Evolutionary conservation across 2,113 vertebrate species (phyloP), one percentile per base, ranked within the genome.

Genomic region (Carettochelys insculpta): DNA sequence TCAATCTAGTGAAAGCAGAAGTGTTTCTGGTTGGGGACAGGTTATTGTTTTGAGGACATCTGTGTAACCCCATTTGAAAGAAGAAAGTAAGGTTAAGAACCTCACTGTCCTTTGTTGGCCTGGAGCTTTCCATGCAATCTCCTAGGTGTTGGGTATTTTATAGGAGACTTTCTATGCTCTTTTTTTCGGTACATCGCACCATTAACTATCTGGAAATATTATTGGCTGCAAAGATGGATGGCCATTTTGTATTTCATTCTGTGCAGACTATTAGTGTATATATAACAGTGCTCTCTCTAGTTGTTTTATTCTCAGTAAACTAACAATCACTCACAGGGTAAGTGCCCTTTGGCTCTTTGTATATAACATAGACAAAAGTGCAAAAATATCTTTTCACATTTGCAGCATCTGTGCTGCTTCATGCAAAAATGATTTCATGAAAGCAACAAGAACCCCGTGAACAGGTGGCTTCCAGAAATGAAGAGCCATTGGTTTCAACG

Each of bases 301-400:
- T 90, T 92, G 79, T 77, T 81, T 92, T 84, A 78, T 92, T 89
- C 85, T 10, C 38, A n/a, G 80, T 87, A 90, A 61, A 85, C 53
- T 52, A 77, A 80, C 83, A 87, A 2, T 22, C 83, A 90, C 81
- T 90, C 82, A 1, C 19, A 87, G 79, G 71, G 61, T 75, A 94
- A 94, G 38, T 92, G 71, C 82, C 86, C 88, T 92, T 95, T 94
- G n/a, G 61, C 48, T 80, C 48, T 89, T 92, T 71, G 83, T 87
- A 29, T 79, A 92, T 52, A 61, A 34, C 34, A 84, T 71, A 71
- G n/a, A 68, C 92, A 89, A 88, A 31, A 79, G 85, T 52, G 41
- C 34, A 77, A 86, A 95, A 92, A 65, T 56, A 61, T 22, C 51
- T 89, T 86, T 80, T 83, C 45, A 86, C 81, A 76, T 95, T 95